Percentiles rank a stretch among this genome's conserved stretches.
These are phyloP conservation scores for Bellardia pandia DNA, from an alignment of 2,888 invertebrate genomes.

Conservation along the genomic window DNA sequence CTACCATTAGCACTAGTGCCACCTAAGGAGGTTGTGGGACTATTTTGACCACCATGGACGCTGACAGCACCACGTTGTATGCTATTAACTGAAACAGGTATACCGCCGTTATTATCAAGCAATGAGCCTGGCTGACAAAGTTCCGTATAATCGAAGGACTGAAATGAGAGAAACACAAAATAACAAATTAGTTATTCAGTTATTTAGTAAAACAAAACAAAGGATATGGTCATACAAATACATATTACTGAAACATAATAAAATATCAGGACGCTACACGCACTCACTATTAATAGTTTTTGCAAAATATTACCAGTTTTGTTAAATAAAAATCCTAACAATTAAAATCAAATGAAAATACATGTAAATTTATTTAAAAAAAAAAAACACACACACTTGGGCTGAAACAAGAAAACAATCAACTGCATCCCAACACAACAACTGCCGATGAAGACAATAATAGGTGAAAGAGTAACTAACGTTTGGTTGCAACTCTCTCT, in stretches of 20 bases:
- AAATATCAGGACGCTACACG: conserved; percentile 71
- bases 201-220: not conserved
- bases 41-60: conserved; percentile 85
- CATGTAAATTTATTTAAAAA: conserved; percentile 24
- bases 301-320: conserved; percentile 63
- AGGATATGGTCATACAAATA: conserved; percentile 31
- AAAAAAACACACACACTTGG: not conserved
- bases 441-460: conserved; percentile 4
- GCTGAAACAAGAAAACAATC: conserved; percentile 60
- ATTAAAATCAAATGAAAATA: not conserved
- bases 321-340: conserved; percentile 36
- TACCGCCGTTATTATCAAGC: conserved; percentile 85
- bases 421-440: conserved; percentile 25
- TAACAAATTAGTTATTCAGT: conserved; percentile 32
- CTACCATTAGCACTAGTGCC: conserved; percentile 87
- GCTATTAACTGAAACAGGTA: conserved; percentile 85
- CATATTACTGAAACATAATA: not conserved
- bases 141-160: conserved; percentile 97
- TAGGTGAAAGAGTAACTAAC: not conserved
- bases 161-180: conserved; percentile 78
- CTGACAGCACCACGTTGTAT: conserved; percentile 85
- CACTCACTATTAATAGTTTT: conserved; percentile 50
- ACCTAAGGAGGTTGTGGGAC: conserved; percentile 84
- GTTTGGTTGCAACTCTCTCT: not conserved
- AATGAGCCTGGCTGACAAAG: conserved; percentile 89